Base-by-base conservation (phyloP, 2,797 vertebrate genomes). In the Sebastes miniatus region DNA sequence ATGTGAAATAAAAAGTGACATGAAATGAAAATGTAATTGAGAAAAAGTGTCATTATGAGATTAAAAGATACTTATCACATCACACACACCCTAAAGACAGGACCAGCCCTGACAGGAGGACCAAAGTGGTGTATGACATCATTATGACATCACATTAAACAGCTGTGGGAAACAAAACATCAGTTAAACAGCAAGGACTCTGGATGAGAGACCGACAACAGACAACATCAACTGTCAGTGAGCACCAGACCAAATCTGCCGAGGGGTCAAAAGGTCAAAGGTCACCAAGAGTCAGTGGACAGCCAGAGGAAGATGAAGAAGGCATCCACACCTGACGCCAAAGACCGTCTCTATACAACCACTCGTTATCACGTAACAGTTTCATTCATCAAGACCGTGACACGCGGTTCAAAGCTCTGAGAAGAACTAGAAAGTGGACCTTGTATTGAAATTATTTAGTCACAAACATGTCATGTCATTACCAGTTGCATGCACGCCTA, bases 81-180 rank as follows among this genome's bases (percentile, higher is more conserved):
- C 50, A 52, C 65, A 54, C 3, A 20, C 31, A 31, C 43, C 31
- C 25, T 31, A 1, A 58, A 57, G 10, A 8, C 22, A 27, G 7
- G 32, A 62, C 24, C 27, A 20, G 13, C 11, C 39, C 67, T 70
- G 14, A 73, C 56, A 80, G 24, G 43, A 72, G 64, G 25, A 76
- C 39, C 9, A 34, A 25, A 36, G 65, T 18, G 9, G n/a, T 67
- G 63, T 43, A 71, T 89, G 82, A 80, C 31, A 67, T 77, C 71
- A 69, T 67, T 8, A 78, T 57, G 77, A 73, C 66, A 57, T 76
- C 61, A 56, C 13, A 58, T 47, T 9, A 70, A 79, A 59, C 65
- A 69, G 67, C 69, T 68, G 68, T 75, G 24, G 20, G 34, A 13
- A 50, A 36, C 36, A 66, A 73, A 73, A 75, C 64, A 54, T 27